These are phyloP conservation scores for Blastobasis lacticolella DNA, from an alignment of 2,888 invertebrate genomes.

Conservation along the genomic window DNA sequence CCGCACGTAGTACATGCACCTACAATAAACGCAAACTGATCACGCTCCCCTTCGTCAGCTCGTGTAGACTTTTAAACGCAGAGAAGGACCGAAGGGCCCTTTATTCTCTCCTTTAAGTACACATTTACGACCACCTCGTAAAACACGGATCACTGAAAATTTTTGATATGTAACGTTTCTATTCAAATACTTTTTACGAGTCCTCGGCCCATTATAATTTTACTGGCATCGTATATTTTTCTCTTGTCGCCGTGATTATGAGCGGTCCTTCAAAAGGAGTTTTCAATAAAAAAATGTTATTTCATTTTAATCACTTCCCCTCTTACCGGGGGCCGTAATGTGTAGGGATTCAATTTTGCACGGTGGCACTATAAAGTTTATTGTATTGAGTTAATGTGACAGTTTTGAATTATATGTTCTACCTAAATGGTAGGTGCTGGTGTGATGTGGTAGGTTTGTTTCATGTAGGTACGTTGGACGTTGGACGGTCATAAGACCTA, in stretches of 20 bases:
- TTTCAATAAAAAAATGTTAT: constrained; percentile 56
- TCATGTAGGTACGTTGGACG: too few relatives aligned
- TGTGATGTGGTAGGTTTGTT: too few relatives aligned
- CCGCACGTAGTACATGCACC: too few relatives aligned
- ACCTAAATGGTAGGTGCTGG: too few relatives aligned
- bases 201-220: constrained; percentile 60
- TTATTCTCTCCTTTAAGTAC: constrained; percentile 65
- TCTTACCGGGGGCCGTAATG: constrained; percentile 29
- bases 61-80: constrained; percentile 50
- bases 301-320: constrained; percentile 67
- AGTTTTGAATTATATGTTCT: too few relatives aligned
- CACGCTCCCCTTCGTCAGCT: neutral
- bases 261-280: constrained; percentile 61
- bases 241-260: constrained; percentile 54
- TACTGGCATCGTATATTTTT: constrained; percentile 66
- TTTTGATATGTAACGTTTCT: constrained; percentile 74
- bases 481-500: neutral
- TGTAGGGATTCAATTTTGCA: constrained; percentile 46
- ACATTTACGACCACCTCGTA: constrained; percentile 71
- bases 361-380: constrained; percentile 38
- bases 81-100: constrained; percentile 40
- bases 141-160: constrained; percentile 73
- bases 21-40: neutral
- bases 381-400: constrained; percentile 20
- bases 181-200: constrained; percentile 71